A percentile compares a stretch with the other conserved stretches of the same genome.
These are phyloP conservation scores for Aricia artaxerxes DNA, from an alignment of 2,888 invertebrate genomes.

Conservation along the genomic window DNA sequence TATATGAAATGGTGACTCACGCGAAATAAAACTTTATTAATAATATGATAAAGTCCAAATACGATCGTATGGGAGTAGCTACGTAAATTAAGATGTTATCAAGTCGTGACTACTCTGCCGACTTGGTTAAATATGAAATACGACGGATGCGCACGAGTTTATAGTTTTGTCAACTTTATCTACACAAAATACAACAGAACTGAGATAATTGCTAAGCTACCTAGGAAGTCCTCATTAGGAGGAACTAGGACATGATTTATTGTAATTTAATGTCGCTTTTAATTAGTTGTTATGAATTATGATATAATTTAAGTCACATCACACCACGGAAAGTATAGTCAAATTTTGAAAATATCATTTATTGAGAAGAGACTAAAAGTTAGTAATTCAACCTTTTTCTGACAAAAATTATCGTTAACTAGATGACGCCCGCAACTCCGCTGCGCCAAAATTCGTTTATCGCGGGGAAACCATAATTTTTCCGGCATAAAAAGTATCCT, in stretches of 20 bases:
- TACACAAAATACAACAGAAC: constrained; percentile 21
- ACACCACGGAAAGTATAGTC: too few species aligned
- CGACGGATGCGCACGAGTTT: constrained; percentile 27
- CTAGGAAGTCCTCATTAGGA: neutral
- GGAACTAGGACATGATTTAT: neutral
- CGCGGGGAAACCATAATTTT: too few species aligned
- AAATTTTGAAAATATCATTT: too few species aligned
- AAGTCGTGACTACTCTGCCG: constrained; percentile 39
- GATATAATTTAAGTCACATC: too few species aligned
- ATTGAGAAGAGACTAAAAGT: too few species aligned
- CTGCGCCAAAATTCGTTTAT: too few species aligned
- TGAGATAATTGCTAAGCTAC: neutral
- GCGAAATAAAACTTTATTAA: constrained; percentile 19
- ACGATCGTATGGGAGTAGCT: constrained; percentile 37
- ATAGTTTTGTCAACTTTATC: constrained; percentile 28
- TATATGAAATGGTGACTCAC: neutral
- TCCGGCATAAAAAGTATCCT: too few species aligned
- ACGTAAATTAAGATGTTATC: constrained; percentile 67
- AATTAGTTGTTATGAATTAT: too few species aligned
- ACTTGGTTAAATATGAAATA: constrained; percentile 33
- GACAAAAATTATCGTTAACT: too few species aligned
- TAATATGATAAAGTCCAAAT: constrained; percentile 2
- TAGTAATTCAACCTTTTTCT: too few species aligned
- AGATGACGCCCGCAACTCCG: too few species aligned
- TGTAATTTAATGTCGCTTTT: too few species aligned